Base-by-base conservation (phyloP, 2,888 invertebrate genomes). In the Ommatoiulus sabulosus region DNA sequence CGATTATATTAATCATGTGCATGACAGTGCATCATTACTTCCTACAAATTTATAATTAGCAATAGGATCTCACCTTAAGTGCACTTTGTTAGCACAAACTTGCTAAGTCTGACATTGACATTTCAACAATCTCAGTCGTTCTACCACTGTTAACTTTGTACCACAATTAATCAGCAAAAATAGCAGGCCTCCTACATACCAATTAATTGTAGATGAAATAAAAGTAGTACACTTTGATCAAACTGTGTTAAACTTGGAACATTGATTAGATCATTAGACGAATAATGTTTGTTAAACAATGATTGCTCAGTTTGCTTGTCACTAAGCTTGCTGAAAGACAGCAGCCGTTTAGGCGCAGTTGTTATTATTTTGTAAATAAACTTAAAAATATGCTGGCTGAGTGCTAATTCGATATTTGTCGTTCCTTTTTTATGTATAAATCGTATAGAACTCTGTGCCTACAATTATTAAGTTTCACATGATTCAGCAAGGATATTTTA, bases 311-410 rank as follows among this genome's bases (percentile, higher is more conserved):
- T 72, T 72, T 24, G 72, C 72, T 72, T 72, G 10, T 24, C 72
- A 46, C 17, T 57, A 57, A 20, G 12, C 12, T 10, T 10, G 63
- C 63, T 63, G 72, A 5, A 6, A 72, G 8, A 72, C 15, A 35
- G 35, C 35, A 35, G 80, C 3, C 35, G 3, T 80, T 15, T 80
- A 35, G 1, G 80, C 80, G 80, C 35, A 24, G 24, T 12, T 43
- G 80, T 80, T 80, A 80, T 72, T n/a, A n/a, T n/a, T n/a, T 57
- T 80, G 80, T 80, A 43, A 80, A 80, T 80, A 80, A 80, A 80
- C 35, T 10, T 43, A 35, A 35, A 12, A 35, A 80, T 12, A 43
- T 12, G 35, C 35, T 57, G n/a, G 5, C 46, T 46, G 46, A 46
- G 46, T 46, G 46, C 46, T 46, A 46, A 46, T 10, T 12, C 46